phyloP scores from a whole-genome alignment of 2,888 invertebrate genomes.

The Troides oblongomaculatus region DNA sequence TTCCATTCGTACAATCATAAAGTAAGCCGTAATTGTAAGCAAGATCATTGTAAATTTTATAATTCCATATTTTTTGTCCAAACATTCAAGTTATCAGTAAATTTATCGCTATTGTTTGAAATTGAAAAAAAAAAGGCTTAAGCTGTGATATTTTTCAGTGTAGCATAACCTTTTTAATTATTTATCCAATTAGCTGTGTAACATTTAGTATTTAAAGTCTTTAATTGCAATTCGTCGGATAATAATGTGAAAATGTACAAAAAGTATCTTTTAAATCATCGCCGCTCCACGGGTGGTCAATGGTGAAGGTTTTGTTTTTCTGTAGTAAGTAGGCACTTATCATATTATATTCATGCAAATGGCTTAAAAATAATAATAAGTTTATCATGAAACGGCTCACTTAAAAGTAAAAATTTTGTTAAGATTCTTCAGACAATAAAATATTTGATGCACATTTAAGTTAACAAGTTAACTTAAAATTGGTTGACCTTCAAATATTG shows the following conservation, averaged over 20 bases:
- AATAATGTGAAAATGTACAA: not conserved
- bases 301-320: not conserved
- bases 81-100: conserved; percentile 1
- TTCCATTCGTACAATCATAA: conserved; percentile 20
- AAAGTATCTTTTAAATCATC: conserved; percentile 5
- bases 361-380: too few relatives aligned
- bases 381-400: too few relatives aligned
- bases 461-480: conserved; percentile 5
- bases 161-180: too few relatives aligned
- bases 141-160: too few relatives aligned
- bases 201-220: too few relatives aligned
- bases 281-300: conserved; percentile 10
- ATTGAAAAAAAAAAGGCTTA: too few relatives aligned
- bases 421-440: not conserved
- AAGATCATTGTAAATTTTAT: conserved; percentile 1
- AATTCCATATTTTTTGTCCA: conserved; percentile 9
- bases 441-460: not conserved
- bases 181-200: too few relatives aligned
- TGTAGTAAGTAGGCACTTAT: not conserved
- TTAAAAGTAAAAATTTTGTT: not conserved
- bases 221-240: not conserved
- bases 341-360: not conserved
- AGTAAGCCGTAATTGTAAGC: conserved; percentile 15
- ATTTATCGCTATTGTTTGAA: not conserved
- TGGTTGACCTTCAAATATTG: conserved; percentile 26